These are phyloP conservation scores for Drosophila nannoptera DNA, from an alignment of 1,140 invertebrate species.

Conservation along the genomic window DNA sequence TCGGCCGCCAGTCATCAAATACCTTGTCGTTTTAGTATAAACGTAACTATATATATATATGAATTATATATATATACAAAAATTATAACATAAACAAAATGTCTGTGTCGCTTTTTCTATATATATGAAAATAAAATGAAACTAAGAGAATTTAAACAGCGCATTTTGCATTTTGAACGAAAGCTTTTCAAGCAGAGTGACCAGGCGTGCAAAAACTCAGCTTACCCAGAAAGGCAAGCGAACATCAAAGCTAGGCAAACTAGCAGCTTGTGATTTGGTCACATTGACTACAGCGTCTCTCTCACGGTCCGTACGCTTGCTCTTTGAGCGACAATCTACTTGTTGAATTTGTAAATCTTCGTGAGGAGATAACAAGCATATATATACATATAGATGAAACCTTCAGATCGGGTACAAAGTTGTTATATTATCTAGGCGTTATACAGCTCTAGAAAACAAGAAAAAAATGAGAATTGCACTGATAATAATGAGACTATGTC, in stretches of 20 bases:
- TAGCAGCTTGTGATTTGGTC: background rate
- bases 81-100: slow-evolving; percentile 28
- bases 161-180: background rate
- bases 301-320: background rate
- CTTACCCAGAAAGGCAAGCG: background rate
- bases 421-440: background rate
- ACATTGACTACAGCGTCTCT: background rate
- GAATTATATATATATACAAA: slow-evolving; percentile 35
- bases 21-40: slow-evolving; percentile 32
- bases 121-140: slow-evolving; percentile 55
- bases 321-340: background rate
- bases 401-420: background rate
- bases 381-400: background rate
- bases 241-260: background rate
- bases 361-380: background rate
- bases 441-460: too few relatives aligned
- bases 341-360: background rate
- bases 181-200: background rate
- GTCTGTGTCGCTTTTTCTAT: slow-evolving; percentile 71
- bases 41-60: slow-evolving; percentile 20
- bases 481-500: too few relatives aligned
- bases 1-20: slow-evolving; percentile 28
- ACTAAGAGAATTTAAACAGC: slow-evolving; percentile 18
- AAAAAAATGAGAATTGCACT: too few relatives aligned
- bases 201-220: background rate